These are phyloP conservation scores for Amphibalanus amphitrite DNA, from an alignment of 1,140 invertebrate species.

Conservation along the genomic window DNA sequence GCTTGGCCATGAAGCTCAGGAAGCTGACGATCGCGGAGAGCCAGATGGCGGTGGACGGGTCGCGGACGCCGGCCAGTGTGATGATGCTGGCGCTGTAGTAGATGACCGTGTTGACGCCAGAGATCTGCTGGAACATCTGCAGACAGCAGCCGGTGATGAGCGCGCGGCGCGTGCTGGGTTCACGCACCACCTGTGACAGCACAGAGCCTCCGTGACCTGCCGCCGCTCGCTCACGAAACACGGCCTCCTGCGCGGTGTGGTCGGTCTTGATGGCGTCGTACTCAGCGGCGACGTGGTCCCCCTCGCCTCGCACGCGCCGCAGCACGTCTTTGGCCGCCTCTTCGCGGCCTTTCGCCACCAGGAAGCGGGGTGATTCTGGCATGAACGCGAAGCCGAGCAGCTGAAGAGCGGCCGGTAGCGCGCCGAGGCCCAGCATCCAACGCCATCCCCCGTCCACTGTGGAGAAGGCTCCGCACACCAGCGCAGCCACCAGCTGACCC, in stretches of 20 bases:
- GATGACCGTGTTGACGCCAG: conserved; percentile 45
- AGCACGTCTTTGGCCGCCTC: conserved; percentile 48
- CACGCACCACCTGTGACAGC: not conserved
- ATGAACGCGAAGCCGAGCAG: not conserved
- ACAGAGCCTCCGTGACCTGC: not conserved
- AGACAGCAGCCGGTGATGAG: conserved; percentile 36
- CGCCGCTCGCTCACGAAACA: not conserved
- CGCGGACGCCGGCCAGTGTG: conserved; percentile 35
- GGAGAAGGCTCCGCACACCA: not conserved
- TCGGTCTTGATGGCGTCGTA: not conserved
- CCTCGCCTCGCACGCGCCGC: not conserved
- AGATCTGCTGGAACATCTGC: conserved; percentile 39
- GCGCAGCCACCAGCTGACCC: not conserved
- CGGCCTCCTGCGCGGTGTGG: not conserved
- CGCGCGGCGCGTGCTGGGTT: conserved; percentile 20
- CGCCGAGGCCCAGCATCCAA: not conserved
- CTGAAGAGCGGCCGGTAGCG: not conserved
- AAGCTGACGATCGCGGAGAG: conserved; percentile 34
- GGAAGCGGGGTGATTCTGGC: not conserved
- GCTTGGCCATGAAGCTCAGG: conserved; percentile 39
- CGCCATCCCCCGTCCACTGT: not conserved
- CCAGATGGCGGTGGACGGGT: conserved; percentile 39
- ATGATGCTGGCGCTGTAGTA: conserved; percentile 43
- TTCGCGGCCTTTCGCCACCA: not conserved
- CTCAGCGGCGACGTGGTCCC: not conserved